Evolutionary conservation across 2,888 invertebrate genomes (phyloP), one percentile per base, ranked within the genome.

Genomic region (Aethes cnicana): DNA sequence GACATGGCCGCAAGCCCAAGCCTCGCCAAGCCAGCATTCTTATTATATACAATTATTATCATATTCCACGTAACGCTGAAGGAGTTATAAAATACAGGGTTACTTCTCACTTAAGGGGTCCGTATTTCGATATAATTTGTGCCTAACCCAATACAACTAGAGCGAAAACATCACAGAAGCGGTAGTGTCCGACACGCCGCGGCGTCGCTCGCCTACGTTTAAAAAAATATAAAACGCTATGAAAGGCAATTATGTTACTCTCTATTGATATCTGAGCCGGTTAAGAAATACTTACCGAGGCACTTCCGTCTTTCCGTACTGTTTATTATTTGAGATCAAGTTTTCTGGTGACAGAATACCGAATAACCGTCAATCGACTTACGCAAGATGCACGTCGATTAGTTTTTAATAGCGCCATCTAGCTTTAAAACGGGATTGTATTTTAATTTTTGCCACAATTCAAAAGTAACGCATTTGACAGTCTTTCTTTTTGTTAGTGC

Each of bases 151-250:
- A 57, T 73, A 75, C 71, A 70, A 71, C 83, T 80, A 79, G 65
- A 81, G 82, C 80, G 71, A 77, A 74, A 72, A 81, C 84, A 85
- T 83, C 85, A 82, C 87, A 85, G 80, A 84, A 86, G 86, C 86
- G 69, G 75, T 68, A 69, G 81, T 79, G 81, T 80, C 77, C 75
- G 64, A 77, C 77, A 78, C 16, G 28, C 70, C 70, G 68, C 74
- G 72, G 67, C 70, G 69, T 72, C 71, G 70, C 65, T 63, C 70
- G 59, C 66, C 77, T 78, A 81, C 77, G 55, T 66, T 79, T 79
- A 84, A 81, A 84, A 85, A 84, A 73, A 84, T 87, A 86, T 76
- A 84, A 86, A 86, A 85, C 77, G 80, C 83, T 84, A 81, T 76
- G 62, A 78, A 73, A 85, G 81, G 82, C 85, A 78, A 76, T 80